Conservation (phyloP, 2,797 vertebrate species). For the Sitta carolinensis region DNA sequence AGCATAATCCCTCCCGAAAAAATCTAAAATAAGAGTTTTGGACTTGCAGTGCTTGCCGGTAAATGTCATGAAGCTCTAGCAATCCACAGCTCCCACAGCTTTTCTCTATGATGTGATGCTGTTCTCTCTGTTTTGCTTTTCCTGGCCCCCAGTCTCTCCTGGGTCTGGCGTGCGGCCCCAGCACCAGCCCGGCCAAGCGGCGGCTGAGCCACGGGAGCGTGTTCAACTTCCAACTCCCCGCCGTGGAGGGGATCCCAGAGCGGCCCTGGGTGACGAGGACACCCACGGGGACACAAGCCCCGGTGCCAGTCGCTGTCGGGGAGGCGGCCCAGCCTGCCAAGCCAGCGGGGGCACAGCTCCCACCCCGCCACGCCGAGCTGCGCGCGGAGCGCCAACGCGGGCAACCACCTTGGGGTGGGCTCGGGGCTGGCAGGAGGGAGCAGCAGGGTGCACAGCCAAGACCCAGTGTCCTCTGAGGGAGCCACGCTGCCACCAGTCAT, state of each 20-base stretch:
- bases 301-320: conserved; percentile 70
- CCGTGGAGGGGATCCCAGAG: conserved; percentile 22
- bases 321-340: conserved; percentile 78
- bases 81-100: not conserved
- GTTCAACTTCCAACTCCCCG: conserved; percentile 67
- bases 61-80: not conserved
- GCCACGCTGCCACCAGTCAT: conserved; percentile 76
- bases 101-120: not conserved
- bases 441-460: conserved; percentile 7
- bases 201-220: conserved; percentile 70
- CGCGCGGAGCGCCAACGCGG: conserved; percentile 71
- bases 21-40: not conserved
- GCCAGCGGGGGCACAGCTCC: conserved; percentile 77
- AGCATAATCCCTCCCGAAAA: not conserved
- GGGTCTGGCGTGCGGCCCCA: not conserved
- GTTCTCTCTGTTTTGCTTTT: not conserved
- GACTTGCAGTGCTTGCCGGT: not conserved
- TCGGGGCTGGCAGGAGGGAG: conserved; percentile 21
- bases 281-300: conserved; percentile 73
- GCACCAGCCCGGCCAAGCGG: not conserved
- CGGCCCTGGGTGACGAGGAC: conserved; percentile 74
- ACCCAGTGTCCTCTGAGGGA: conserved; percentile 22
- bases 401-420: conserved; percentile 79
- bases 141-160: conserved; percentile 67
- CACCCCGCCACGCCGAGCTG: conserved; percentile 68